Base-by-base conservation (phyloP, 35 echinoderm and acorn worm species). In the Eucidaris tribuloides region DNA sequence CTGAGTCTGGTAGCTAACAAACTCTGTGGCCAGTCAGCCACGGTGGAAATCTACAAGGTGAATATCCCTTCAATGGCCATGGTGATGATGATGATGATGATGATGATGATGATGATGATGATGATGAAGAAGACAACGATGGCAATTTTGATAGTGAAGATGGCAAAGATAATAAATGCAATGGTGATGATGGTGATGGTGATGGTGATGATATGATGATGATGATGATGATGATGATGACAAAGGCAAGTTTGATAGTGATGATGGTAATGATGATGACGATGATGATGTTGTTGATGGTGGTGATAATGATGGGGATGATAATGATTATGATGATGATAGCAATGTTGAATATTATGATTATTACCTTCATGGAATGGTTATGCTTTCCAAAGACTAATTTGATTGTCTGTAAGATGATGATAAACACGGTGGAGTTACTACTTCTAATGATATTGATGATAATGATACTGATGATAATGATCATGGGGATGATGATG, bases 31-130 rank as follows among this genome's bases (percentile, higher is more conserved):
- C 33, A 58, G 20, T 32, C 79, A 29, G 64, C 84, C 18, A 76
- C 83, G 24, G 78, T 90, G 22, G 88, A 96, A 43, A 82, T 96
- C 56, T 93, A 88, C 58, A 93, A 93, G 91, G 91, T 93, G 37
- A 22, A n/a, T n/a, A n/a, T n/a, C n/a, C n/a, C n/a, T n/a, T n/a
- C n/a, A n/a, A n/a, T n/a, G n/a, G n/a, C n/a, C n/a, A 2, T 31
- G 9, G 25, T 60, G 57, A 60, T 60, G 57, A n/a, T 60, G 57
- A 60, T 60, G 57, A n/a, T 18, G 57, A n/a, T n/a, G 11, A 20
- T 62, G 0, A 32, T 63, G 60, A 31, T 63, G 60, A 31, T 63
- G 60, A 2, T 63, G 60, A 14, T 63, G 60, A 17, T 63, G 60
- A 31, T 63, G 60, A 23, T 63, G 60, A 4, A 31, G 60, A 4